Evolutionary conservation across 1,140 invertebrate genomes (phyloP).

Genomic region (Brachionus rotundiformis): DNA sequence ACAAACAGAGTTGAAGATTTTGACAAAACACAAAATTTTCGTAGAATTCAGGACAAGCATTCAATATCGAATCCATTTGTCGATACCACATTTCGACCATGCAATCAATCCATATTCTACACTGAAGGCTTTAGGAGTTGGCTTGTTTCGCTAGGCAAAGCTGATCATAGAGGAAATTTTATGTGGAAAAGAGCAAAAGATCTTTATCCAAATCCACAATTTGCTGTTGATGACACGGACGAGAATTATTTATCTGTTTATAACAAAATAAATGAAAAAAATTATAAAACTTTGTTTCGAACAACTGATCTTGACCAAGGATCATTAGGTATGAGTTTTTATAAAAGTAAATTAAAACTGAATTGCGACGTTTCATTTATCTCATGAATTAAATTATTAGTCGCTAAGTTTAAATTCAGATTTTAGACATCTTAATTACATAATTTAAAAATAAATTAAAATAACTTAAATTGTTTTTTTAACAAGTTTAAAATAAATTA

Average conservation of each 20-base stretch:
- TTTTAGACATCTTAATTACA: too few species aligned
- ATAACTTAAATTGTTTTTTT: too few species aligned
- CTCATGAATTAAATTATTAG: too few species aligned
- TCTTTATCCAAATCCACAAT: conserved; percentile 38
- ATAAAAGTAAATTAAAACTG: too few species aligned
- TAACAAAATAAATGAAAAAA: conserved; percentile 42
- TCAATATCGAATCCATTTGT: not conserved
- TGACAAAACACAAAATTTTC: conserved; percentile 35
- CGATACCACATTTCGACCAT: conserved; percentile 18
- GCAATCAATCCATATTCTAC: not conserved
- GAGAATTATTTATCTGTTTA: not conserved
- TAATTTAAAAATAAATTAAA: too few species aligned
- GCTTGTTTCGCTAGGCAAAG: conserved; percentile 3
- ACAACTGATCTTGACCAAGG: conserved; percentile 51
- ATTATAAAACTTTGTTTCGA: conserved; percentile 34
- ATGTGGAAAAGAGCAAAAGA: conserved; percentile 43
- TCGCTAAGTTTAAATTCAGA: too few species aligned
- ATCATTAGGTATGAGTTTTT: conserved; percentile 21
- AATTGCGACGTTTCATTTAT: too few species aligned
- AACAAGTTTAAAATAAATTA: not conserved
- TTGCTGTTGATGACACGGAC: conserved; percentile 31
- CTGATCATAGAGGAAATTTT: not conserved
- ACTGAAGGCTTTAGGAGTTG: conserved; percentile 25
- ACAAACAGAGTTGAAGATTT: conserved; percentile 34
- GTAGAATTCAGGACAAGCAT: conserved; percentile 22